phyloP scores from a whole-genome alignment of 2,888 invertebrate species.

The Electrophaes corylata region DNA sequence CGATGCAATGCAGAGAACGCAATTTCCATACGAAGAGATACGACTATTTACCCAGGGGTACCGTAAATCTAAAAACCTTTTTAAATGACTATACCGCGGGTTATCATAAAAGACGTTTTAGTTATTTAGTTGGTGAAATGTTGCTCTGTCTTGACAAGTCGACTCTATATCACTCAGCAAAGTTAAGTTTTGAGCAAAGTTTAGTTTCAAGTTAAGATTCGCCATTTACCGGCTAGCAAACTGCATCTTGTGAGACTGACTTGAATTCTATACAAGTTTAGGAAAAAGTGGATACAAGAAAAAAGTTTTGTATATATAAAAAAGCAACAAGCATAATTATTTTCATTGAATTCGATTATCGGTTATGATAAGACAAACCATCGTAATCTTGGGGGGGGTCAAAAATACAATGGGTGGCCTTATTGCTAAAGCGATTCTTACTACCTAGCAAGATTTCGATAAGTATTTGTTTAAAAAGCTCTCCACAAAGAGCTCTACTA shows the following conservation, averaged over 20 bases:
- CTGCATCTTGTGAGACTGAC: slow-evolving; percentile 33
- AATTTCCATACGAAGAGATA: slow-evolving; percentile 35
- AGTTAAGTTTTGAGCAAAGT: slow-evolving; percentile 14
- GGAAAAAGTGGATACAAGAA: slow-evolving; percentile 32
- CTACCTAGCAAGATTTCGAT: too few relatives aligned
- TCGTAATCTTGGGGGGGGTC: too few relatives aligned
- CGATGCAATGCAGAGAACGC: slow-evolving; percentile 28
- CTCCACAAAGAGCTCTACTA: too few relatives aligned
- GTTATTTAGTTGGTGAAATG: slow-evolving; percentile 28
- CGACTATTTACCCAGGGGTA: slow-evolving; percentile 32
- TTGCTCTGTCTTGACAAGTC: slow-evolving; percentile 24
- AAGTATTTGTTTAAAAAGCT: too few relatives aligned
- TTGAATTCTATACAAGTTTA: slow-evolving; percentile 35
- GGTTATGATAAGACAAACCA: too few relatives aligned
- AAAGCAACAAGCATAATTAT: too few relatives aligned
- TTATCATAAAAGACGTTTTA: slow-evolving; percentile 28
- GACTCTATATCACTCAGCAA: slow-evolving; percentile 28
- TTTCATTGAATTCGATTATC: too few relatives aligned
- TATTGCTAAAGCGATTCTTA: too few relatives aligned
- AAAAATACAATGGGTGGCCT: too few relatives aligned
- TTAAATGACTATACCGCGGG: slow-evolving; percentile 27
- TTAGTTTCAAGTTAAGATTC: slow-evolving; percentile 25
- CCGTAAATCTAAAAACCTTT: slow-evolving; percentile 31
- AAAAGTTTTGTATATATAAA: slow-evolving; percentile 33
- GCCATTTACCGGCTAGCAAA: slow-evolving; percentile 36